Percentiles rank a stretch among this genome's conserved stretches.
Conservation (phyloP, 2,113 vertebrate genomes). For the Okapia johnstoni region DNA sequence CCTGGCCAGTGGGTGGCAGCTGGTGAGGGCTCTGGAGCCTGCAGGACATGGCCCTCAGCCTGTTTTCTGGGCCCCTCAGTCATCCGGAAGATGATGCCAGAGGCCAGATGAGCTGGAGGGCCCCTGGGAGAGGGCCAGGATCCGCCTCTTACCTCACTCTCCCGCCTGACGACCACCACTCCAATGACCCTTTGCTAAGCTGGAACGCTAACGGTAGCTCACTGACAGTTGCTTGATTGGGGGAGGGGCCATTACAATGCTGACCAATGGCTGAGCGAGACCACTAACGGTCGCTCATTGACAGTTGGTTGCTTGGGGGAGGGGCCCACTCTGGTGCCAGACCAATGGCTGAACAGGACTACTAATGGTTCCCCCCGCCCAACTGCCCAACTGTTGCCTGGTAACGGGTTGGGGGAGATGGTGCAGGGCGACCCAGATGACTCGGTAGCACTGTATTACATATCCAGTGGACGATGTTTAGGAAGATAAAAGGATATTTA, state of each 20-base stretch:
- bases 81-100: no score
- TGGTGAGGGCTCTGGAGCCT: neutral
- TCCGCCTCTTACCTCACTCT: neutral
- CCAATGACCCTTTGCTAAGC: neutral
- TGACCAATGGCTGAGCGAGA: neutral
- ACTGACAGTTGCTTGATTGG: neutral
- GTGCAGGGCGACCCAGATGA: neutral
- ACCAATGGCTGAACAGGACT: neutral
- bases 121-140: neutral
- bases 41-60: neutral
- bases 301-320: neutral
- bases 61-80: neutral
- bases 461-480: neutral
- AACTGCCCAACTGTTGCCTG: neutral
- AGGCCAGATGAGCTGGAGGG: neutral
- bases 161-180: neutral
- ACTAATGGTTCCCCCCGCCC: neutral
- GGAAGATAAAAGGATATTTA: neutral
- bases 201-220: neutral
- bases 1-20: neutral
- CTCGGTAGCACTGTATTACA: neutral
- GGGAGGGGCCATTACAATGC: neutral
- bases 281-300: neutral
- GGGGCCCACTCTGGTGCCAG: neutral
- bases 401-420: neutral